These are phyloP conservation scores for Tanaodytes sp. DNA, from an alignment of 2,888 invertebrate genomes.

Conservation along the genomic window DNA sequence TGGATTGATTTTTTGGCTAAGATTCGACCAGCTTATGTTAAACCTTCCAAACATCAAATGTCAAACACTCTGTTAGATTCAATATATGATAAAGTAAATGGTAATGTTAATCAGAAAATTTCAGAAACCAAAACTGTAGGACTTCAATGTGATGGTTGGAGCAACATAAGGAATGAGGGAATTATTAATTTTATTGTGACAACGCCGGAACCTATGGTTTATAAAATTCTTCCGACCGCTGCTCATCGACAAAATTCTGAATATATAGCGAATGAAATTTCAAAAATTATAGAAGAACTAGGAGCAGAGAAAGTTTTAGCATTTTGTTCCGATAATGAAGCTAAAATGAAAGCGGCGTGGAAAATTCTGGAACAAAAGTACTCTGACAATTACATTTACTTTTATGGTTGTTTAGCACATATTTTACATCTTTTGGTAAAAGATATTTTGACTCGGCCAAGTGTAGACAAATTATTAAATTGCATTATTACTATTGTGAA, in stretches of 20 bases:
- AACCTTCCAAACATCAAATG: too few relatives aligned
- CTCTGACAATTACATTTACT: slow-evolving; percentile 52
- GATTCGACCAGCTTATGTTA: too few relatives aligned
- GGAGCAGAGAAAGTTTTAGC: slow-evolving; percentile 52
- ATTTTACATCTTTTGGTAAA: slow-evolving; percentile 58
- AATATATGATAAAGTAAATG: background rate
- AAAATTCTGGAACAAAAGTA: slow-evolving; percentile 55
- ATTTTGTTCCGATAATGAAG: slow-evolving; percentile 58
- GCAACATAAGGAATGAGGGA: slow-evolving; percentile 55
- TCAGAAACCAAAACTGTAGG: slow-evolving; percentile 48
- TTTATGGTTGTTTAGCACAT: slow-evolving; percentile 57
- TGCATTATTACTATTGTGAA: slow-evolving; percentile 53
- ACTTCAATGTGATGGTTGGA: slow-evolving; percentile 45
- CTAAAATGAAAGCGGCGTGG: slow-evolving; percentile 53
- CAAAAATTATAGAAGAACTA: slow-evolving; percentile 53
- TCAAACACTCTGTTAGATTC: background rate
- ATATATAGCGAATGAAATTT: slow-evolving; percentile 53
- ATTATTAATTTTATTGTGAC: slow-evolving; percentile 59
- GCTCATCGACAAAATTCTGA: slow-evolving; percentile 57
- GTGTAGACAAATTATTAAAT: slow-evolving; percentile 46
- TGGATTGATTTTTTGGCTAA: too few relatives aligned
- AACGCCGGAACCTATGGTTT: slow-evolving; percentile 59
- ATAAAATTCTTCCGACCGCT: slow-evolving; percentile 53
- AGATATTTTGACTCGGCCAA: slow-evolving; percentile 50
- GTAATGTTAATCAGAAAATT: slow-evolving; percentile 22